A percentile compares a stretch with the other conserved stretches of the same genome.
Evolutionary conservation across 2,888 invertebrate species (phyloP).

Genomic region (Macrostomum cliftonense): DNA sequence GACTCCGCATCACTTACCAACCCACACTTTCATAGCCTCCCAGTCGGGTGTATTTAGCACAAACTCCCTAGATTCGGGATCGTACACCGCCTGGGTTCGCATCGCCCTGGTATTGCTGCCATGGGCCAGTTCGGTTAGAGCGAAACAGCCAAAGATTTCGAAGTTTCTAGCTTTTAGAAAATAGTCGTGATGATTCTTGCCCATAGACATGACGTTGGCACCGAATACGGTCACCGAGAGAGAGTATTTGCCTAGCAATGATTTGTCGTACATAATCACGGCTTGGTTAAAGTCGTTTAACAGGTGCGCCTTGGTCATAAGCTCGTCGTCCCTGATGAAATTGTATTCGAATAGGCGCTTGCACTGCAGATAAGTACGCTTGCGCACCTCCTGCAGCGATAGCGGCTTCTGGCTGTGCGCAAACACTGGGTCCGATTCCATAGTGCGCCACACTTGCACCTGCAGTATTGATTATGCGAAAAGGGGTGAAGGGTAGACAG

Average conservation of each 20-base stretch:
- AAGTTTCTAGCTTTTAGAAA: slow-evolving; percentile 9
- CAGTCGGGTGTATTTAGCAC: slow-evolving; percentile 55
- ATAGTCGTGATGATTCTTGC: background rate
- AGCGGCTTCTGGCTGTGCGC: slow-evolving; percentile 47
- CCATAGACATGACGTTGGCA: too few relatives aligned
- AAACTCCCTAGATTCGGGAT: slow-evolving; percentile 51
- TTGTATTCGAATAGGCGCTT: slow-evolving; percentile 50
- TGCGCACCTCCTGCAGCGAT: slow-evolving; percentile 50
- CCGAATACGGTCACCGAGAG: too few relatives aligned
- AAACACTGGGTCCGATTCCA: slow-evolving; percentile 62
- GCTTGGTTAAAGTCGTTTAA: slow-evolving; percentile 25
- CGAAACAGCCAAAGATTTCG: slow-evolving; percentile 58
- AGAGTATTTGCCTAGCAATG: slow-evolving; percentile 14
- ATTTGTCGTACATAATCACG: slow-evolving; percentile 36
- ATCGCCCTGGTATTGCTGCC: slow-evolving; percentile 73
- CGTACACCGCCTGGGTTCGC: slow-evolving; percentile 64
- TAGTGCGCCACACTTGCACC: slow-evolving; percentile 57
- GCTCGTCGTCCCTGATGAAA: slow-evolving; percentile 45
- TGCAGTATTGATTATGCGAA: too few relatives aligned
- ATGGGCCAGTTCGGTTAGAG: slow-evolving; percentile 70
- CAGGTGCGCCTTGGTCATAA: slow-evolving; percentile 27
- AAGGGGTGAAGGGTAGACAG: too few relatives aligned
- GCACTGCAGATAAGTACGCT: slow-evolving; percentile 27
- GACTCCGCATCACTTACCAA: too few relatives aligned
- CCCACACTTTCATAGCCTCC: slow-evolving; percentile 67